Evolutionary conservation across 2,797 vertebrate species (phyloP).

Genomic region (Channa striata): DNA sequence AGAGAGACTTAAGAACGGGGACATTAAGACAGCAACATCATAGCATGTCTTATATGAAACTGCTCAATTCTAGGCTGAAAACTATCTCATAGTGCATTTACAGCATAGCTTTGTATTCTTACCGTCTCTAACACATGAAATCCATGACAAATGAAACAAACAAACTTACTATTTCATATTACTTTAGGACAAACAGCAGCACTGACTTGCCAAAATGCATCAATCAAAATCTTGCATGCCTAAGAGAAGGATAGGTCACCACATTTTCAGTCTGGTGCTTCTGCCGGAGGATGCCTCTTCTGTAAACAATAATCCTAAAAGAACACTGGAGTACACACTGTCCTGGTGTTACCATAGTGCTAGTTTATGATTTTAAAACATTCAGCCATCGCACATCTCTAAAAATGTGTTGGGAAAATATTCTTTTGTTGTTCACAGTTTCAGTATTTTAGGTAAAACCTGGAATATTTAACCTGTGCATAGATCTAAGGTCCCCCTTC

Average conservation of each 20-base stretch:
- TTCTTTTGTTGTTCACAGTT: neutral
- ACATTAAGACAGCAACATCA: neutral
- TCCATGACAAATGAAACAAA: conserved; percentile 15
- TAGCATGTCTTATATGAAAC: neutral
- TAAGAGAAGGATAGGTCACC: conserved; percentile 3
- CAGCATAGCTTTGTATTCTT: conserved; percentile 10
- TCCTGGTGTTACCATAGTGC: neutral
- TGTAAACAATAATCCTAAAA: conserved; percentile 1
- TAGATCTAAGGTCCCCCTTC: neutral
- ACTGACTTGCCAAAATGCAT: conserved; percentile 12
- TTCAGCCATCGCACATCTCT: neutral
- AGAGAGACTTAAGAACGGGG: neutral
- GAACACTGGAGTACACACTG: neutral
- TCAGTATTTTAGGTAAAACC: neutral
- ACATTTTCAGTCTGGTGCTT: conserved; percentile 13
- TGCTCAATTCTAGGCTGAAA: neutral
- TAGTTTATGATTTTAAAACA: neutral
- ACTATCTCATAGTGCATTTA: conserved; percentile 5
- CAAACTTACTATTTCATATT: conserved; percentile 20
- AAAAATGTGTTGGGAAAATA: conserved; percentile 6
- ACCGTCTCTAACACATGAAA: conserved; percentile 16
- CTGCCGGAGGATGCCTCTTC: neutral
- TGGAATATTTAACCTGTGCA: neutral
- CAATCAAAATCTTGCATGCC: conserved; percentile 21
- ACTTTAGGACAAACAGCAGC: conserved; percentile 19